A percentile compares a stretch with the other conserved stretches of the same genome.
phyloP scores from a whole-genome alignment of 2,113 vertebrate species.

The Leucosticte australis region DNA sequence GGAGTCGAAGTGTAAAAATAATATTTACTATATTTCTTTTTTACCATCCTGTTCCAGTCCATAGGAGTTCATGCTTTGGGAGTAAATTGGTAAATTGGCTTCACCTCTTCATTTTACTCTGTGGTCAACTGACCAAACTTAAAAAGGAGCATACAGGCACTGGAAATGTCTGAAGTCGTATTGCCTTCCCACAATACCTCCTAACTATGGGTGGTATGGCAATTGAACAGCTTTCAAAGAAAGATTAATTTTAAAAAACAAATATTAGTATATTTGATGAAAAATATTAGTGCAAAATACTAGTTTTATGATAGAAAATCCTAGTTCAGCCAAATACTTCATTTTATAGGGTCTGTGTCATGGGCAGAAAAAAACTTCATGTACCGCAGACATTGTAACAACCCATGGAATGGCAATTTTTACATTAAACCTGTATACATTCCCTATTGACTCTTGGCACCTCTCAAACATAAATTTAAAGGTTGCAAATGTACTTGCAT shows the following conservation, averaged over 20 bases:
- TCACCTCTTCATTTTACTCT: not conserved
- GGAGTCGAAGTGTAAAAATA: not conserved
- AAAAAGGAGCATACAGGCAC: not conserved
- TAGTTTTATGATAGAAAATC: not conserved
- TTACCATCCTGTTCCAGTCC: not conserved
- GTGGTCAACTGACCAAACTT: not conserved
- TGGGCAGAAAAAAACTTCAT: not conserved
- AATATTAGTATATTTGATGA: not conserved
- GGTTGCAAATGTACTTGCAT: rapidly evolving
- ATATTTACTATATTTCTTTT: not conserved
- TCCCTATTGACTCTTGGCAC: not conserved
- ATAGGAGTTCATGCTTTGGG: not conserved
- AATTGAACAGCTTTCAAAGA: not conserved
- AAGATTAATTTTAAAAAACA: not conserved
- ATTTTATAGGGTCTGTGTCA: not conserved
- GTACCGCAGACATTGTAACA: not conserved
- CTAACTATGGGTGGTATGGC: not conserved
- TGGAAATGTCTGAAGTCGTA: not conserved
- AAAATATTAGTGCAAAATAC: not conserved
- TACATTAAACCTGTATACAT: not conserved
- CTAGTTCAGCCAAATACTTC: not conserved
- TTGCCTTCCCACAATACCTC: rapidly evolving
- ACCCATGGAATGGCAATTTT: not conserved
- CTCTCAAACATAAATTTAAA: not conserved
- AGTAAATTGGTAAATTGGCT: not conserved